Conservation (phyloP, 2,888 invertebrate species). For the Sepioteuthis lessoniana region DNA sequence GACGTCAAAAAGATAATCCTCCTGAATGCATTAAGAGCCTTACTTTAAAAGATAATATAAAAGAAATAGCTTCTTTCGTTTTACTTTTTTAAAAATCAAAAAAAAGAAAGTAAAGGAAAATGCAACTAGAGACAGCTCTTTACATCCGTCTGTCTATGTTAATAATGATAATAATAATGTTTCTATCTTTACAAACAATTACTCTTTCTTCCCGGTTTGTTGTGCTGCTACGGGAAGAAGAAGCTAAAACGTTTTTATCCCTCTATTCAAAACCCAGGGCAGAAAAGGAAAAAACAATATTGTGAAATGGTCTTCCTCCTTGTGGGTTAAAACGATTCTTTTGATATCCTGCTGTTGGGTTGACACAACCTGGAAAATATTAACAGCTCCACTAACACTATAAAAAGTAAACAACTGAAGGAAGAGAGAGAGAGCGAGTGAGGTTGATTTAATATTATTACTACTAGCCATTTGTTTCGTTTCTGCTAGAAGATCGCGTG, state of each 20-base stretch:
- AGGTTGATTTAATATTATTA: neutral
- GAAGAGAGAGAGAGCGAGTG: slow-evolving; percentile 18
- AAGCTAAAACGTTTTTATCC: neutral
- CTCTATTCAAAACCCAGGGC: neutral
- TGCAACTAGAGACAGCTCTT: neutral
- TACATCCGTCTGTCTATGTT: neutral
- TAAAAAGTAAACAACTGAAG: neutral
- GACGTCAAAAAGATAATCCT: neutral
- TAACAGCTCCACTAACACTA: neutral
- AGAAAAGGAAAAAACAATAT: neutral
- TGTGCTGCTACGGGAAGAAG: slow-evolving; percentile 13
- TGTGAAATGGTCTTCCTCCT: neutral
- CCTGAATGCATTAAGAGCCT: neutral
- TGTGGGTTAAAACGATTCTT: neutral
- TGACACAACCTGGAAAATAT: neutral
- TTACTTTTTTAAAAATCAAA: neutral
- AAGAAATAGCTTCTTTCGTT: neutral
- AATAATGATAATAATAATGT: neutral
- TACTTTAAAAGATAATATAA: neutral
- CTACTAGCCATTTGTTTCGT: neutral
- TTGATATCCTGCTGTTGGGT: neutral
- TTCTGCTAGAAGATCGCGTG: neutral
- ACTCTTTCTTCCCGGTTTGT: neutral
- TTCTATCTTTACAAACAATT: neutral
- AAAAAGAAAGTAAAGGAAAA: neutral